phyloP scores from a whole-genome alignment of 2,113 vertebrate species.

The Microcebus tavaratra region DNA sequence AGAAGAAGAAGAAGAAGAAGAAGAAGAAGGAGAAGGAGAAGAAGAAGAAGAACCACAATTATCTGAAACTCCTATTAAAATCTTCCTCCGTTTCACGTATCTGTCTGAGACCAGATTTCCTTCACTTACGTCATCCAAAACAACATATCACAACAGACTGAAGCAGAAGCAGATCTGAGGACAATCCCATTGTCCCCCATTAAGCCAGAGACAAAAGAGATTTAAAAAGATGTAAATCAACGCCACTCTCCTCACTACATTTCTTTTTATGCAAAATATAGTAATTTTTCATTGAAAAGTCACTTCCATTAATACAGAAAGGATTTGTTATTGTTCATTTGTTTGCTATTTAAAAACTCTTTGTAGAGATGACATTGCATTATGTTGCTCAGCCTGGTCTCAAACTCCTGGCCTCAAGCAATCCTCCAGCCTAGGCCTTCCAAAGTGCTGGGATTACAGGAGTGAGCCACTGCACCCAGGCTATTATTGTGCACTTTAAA shows the following conservation, averaged over 20 bases:
- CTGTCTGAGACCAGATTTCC: background rate
- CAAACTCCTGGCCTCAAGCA: too few species aligned
- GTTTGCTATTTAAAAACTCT: too few species aligned
- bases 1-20: background rate
- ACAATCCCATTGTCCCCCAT: background rate
- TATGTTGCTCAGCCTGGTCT: too few species aligned
- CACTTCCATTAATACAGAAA: background rate
- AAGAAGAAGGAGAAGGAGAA: too few species aligned
- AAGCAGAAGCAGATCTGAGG: too few species aligned
- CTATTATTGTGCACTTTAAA: background rate
- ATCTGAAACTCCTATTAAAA: background rate
- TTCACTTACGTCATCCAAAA: background rate
- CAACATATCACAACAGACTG: fast-evolving
- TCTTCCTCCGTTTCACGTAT: background rate
- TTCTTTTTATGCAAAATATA: background rate
- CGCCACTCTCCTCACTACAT: background rate
- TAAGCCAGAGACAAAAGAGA: background rate
- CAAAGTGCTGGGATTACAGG: too few species aligned
- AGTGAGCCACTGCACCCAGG: too few species aligned
- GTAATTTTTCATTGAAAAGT: background rate
- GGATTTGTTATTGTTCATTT: background rate
- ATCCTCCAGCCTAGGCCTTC: too few species aligned
- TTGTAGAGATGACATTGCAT: too few species aligned
- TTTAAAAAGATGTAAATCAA: background rate
- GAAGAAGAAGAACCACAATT: background rate